Evolutionary conservation across 2,888 invertebrate species (phyloP).

Genomic region (Harpagoxenus sublaevis): DNA sequence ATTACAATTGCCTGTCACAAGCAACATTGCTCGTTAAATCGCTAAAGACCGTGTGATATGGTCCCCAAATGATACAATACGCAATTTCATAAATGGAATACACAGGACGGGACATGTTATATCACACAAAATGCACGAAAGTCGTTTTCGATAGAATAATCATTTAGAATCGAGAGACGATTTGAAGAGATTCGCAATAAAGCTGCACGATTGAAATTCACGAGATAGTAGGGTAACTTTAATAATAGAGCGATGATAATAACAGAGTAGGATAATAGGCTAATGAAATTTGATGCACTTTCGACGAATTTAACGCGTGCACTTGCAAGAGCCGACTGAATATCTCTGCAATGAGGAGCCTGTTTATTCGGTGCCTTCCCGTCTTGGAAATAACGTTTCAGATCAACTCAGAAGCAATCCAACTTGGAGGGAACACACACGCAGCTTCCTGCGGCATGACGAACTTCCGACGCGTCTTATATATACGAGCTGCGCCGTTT

Average conservation of each 20-base stretch:
- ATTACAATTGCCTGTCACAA: conserved; percentile 73
- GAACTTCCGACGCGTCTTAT: conserved; percentile 56
- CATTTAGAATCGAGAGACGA: not conserved
- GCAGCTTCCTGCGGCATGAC: conserved; percentile 21
- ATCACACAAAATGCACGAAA: conserved; percentile 1
- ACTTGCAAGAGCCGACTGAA: not conserved
- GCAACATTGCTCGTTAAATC: conserved; percentile 64
- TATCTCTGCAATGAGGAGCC: not conserved
- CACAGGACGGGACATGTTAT: not conserved
- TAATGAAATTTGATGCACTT: conserved; percentile 3
- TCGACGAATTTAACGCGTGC: not conserved
- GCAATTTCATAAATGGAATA: conserved; percentile 25
- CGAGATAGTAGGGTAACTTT: not conserved
- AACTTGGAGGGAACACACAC: conserved; percentile 62
- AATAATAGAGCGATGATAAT: conserved; percentile 1
- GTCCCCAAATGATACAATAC: not conserved
- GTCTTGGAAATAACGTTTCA: conserved; percentile 58
- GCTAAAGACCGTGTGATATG: conserved; percentile 34
- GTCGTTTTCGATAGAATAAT: not conserved
- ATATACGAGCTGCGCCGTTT: conserved; percentile 44
- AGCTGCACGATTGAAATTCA: not conserved
- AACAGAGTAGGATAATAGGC: not conserved
- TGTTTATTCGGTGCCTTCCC: conserved; percentile 14
- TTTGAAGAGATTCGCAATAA: not conserved
- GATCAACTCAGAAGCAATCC: conserved; percentile 63